A percentile compares a stretch with the other conserved stretches of the same genome.
Conservation (phyloP, 2,888 invertebrate species). For the Drosophila eohydei region DNA sequence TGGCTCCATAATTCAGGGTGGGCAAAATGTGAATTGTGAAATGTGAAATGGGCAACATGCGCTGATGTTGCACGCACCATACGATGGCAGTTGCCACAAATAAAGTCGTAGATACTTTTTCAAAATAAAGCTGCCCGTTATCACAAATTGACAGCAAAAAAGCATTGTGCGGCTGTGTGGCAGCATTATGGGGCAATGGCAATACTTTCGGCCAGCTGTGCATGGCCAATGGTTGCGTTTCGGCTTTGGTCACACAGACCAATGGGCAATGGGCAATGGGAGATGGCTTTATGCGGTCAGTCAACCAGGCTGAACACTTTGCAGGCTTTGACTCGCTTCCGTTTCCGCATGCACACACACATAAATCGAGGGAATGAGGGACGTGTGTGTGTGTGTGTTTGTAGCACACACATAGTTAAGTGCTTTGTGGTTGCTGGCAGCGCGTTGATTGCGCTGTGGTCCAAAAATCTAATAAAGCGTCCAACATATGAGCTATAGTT, state of each 20-base stretch:
- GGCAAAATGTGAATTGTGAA: not conserved
- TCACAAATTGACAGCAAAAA: conserved; percentile 75
- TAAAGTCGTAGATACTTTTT: conserved; percentile 61
- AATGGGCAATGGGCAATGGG: conserved; percentile 45
- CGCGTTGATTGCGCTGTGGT: conserved; percentile 72
- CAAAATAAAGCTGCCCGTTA: conserved; percentile 70
- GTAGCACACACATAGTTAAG: conserved; percentile 57
- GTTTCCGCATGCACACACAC: conserved; percentile 30
- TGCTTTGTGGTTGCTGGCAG: conserved; percentile 70
- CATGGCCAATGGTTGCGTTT: conserved; percentile 19
- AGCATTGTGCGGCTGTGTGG: conserved; percentile 41
- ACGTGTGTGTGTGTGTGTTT: conserved; percentile 1
- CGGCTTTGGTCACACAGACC: conserved; percentile 20
- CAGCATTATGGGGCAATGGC: conserved; percentile 28
- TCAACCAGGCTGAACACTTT: conserved; percentile 56
- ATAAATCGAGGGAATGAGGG: not conserved
- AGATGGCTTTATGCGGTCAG: conserved; percentile 65
- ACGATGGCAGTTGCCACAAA: conserved; percentile 43
- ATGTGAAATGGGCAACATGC: not conserved
- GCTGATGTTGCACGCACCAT: conserved; percentile 23
- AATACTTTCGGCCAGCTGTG: conserved; percentile 57
- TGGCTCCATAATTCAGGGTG: conserved; percentile 28
- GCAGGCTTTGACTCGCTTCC: conserved; percentile 54
- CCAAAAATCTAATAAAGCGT: conserved; percentile 69
- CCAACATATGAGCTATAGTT: conserved; percentile 40